A percentile compares a stretch with the other conserved stretches of the same genome.
Evolutionary conservation across 1,140 invertebrate genomes (phyloP).

Genomic region (Phymastichus coffea): DNA sequence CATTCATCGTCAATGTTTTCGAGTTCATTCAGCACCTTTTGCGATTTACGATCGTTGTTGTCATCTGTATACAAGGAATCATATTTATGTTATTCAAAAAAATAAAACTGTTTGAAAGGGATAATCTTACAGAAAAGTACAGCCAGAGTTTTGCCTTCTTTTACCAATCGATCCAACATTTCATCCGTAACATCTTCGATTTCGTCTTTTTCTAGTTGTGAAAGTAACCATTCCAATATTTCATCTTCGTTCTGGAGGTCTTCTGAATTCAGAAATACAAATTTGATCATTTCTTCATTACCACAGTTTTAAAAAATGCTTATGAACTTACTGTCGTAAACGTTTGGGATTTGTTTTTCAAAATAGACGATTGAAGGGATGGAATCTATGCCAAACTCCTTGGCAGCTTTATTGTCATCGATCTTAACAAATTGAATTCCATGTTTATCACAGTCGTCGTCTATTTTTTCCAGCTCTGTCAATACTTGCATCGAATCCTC

Average conservation of each 20-base stretch:
- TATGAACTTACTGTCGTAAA: conserved; percentile 75
- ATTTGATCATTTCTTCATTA: no score
- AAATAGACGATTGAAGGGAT: conserved; percentile 88
- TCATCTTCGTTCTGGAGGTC: conserved; percentile 89
- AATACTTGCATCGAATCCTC: conserved; percentile 82
- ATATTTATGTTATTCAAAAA: conserved; percentile 1
- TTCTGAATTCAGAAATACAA: conserved; percentile 55
- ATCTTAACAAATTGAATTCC: conserved; percentile 95
- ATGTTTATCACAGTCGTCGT: conserved; percentile 88
- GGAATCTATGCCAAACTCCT: conserved; percentile 83
- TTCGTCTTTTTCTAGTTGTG: conserved; percentile 86
- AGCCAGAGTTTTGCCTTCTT: conserved; percentile 84
- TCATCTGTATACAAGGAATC: conserved; percentile 71
- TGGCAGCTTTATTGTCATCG: conserved; percentile 78
- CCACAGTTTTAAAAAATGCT: conserved; percentile 5
- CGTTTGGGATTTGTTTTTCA: conserved; percentile 88
- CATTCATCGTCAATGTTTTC: conserved; percentile 96
- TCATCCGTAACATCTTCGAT: conserved; percentile 94
- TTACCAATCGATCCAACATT: conserved; percentile 87
- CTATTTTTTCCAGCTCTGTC: conserved; percentile 86
- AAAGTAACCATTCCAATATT: conserved; percentile 84
- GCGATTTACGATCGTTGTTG: conserved; percentile 85
- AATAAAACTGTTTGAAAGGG: not conserved
- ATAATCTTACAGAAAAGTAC: conserved; percentile 88
- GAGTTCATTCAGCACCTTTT: conserved; percentile 81